Evolutionary conservation across 2,113 vertebrate species (phyloP), one percentile per base, ranked within the genome.

Genomic region (Dipodomys spectabilis): DNA sequence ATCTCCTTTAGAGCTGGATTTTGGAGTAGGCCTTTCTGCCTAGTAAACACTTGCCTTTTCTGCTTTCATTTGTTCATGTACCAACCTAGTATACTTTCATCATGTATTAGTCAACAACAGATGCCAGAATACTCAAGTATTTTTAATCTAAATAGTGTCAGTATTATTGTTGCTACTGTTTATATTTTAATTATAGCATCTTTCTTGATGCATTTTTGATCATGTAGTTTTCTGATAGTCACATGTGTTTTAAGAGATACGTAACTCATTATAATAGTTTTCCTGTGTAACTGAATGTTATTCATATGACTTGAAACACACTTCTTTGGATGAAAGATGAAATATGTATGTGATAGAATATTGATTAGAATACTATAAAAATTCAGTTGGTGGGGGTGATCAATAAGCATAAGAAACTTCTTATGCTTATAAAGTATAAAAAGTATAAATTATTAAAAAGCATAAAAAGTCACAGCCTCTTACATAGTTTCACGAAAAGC

Each of bases 131-230:
- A 27, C 32, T 80, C 35, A 23, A 20, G 28, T 57, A 65, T 8
- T 57, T 92, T 49, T 49, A 11, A 78, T 74, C 22, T 12, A 7
- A 7, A 5, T 6, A 15, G 77, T 39, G 6, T 20, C 28, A 23
- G 11, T 35, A 0, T 19, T 23, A 7, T 1, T 49, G 7, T 22
- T 53, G 27, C 2, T 19, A 7, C 1, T 60, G 10, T 22, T 53
- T 22, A 1, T 64, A 18, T 39, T 60, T 22, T n/a, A 12, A 7
- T 0, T 18, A 16, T 30, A 11, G 30, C 64, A 19, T 65, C 44
- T 78, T 20, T 45, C 30, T n/a, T 30, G 35, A 3, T 75, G 32
- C 5, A 19, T 57, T 78, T 53, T 81, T 75, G 18, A 27, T 49
- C 78, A 39, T 4, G 20, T 0, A 4, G 1, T 77, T 57, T 53